phyloP scores from a whole-genome alignment of 1,140 invertebrate species.

The Eriosoma lanigerum region DNA sequence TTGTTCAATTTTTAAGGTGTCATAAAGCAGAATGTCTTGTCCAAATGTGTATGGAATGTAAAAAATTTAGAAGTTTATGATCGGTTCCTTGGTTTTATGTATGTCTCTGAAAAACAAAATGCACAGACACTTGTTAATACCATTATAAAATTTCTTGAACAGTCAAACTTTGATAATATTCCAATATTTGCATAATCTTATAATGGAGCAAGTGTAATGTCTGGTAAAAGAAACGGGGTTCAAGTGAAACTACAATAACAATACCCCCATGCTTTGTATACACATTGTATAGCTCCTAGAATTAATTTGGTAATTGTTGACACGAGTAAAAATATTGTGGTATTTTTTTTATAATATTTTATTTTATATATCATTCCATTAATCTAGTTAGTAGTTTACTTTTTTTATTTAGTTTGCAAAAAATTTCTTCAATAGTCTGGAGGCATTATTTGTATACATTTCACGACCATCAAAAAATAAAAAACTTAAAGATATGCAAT shows the following conservation, averaged over 20 bases:
- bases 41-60: slow-evolving; percentile 12
- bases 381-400: too few relatives aligned
- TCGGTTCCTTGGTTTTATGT: slow-evolving; percentile 16
- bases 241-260: slow-evolving; percentile 14
- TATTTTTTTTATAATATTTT: slow-evolving; percentile 5
- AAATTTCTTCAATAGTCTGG: slow-evolving; percentile 21
- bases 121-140: background rate
- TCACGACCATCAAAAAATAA: background rate
- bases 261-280: slow-evolving; percentile 12
- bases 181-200: slow-evolving; percentile 25
- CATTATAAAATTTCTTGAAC: too few relatives aligned
- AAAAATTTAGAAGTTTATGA: slow-evolving; percentile 26
- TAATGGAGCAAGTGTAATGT: slow-evolving; percentile 23
- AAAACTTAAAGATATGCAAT: slow-evolving; percentile 6
- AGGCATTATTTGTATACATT: slow-evolving; percentile 18
- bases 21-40: too few relatives aligned
- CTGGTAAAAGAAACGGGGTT: slow-evolving; percentile 15
- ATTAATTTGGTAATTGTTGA: background rate
- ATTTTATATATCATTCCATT: background rate
- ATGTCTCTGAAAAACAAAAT: slow-evolving; percentile 13
- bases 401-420: background rate
- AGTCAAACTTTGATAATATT: background rate
- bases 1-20: too few relatives aligned
- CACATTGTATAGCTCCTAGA: slow-evolving; percentile 2
- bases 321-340: background rate